Evolutionary conservation across 2,888 invertebrate species (phyloP), one percentile per base, ranked within the genome.

Genomic region (Cataglyphis altisquamis): DNA sequence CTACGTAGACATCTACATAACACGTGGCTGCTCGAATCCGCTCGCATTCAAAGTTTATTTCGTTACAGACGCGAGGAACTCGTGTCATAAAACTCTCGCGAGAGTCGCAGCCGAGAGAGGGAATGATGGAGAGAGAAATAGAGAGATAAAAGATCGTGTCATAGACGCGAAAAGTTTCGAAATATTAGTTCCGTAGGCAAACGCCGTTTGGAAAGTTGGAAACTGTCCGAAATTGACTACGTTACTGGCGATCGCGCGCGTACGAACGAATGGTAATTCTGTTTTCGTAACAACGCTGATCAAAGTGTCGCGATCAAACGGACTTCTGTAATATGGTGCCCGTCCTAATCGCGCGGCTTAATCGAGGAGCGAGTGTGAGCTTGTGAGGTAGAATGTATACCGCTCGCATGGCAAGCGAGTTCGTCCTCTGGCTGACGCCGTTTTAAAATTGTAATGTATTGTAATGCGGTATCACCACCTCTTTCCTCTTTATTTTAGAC

Each of bases 1-100:
- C 86, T 74, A 64, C 82, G 82, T 83, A 62, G 84, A 70, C 87
- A 91, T 91, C 90, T 91, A 87, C 90, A 92, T 91, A 91, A 91
- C 91, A 89, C 91, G 78, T 55, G 89, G 87, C 83, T 86, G 87
- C 86, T 88, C 45, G 78, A 60, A 70, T 88, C 78, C 89, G 88
- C 87, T 84, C 84, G 75, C 64, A 62, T 74, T 70, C 60, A 57
- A 70, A 72, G 72, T 72, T 80, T 72, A 62, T 72, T 45, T 80
- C 78, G 60, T 60, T 80, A 36, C 45, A 45, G 25, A 25, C 64
- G 63, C 73, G 62, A 12, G 48, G 36, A 10, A 15, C 41, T 21
- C 63, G 77, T 88, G 80, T 75, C 80, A 66, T 89, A 78, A 86
- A 88, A 87, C 86, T 88, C 82, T 48, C 60, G 55, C 74, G 82